These are phyloP conservation scores for Pangasianodon gigas DNA, from an alignment of 2,113 vertebrate species.

Conservation along the genomic window DNA sequence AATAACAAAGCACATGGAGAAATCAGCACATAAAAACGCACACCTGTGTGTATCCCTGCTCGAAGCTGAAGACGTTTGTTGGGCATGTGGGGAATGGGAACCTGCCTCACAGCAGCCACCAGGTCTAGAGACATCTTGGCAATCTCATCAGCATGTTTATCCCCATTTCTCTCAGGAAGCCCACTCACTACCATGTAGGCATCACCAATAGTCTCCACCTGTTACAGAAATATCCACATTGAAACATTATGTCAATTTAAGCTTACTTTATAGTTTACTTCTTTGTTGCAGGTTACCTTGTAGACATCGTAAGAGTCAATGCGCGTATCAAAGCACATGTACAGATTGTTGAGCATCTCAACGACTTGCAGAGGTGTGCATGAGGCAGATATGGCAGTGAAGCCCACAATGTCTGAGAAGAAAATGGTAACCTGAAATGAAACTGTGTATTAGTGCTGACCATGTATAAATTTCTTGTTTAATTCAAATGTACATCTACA, in stretches of 20 bases:
- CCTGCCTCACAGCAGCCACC: constrained; percentile 83
- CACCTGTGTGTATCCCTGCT: constrained; percentile 87
- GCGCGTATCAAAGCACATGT: constrained; percentile 86
- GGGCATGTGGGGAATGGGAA: constrained; percentile 82
- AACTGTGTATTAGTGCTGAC: not conserved
- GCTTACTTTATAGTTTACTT: not conserved
- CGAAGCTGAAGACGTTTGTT: constrained; percentile 77
- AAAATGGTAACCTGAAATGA: constrained; percentile 84
- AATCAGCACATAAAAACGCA: not conserved
- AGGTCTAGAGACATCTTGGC: constrained; percentile 89
- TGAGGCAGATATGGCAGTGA: constrained; percentile 85
- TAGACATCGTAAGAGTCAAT: constrained; percentile 88
- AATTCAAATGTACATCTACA: not conserved
- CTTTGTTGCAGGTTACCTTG: constrained; percentile 71
- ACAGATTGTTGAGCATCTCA: constrained; percentile 87
- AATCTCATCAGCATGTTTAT: constrained; percentile 79
- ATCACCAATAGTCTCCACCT: constrained; percentile 89
- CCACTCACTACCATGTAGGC: constrained; percentile 91
- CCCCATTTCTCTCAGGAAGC: constrained; percentile 83
- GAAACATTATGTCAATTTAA: not conserved
- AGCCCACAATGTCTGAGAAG: constrained; percentile 88
- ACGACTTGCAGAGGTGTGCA: constrained; percentile 86
- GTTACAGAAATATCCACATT: not conserved
- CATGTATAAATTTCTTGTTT: not conserved
- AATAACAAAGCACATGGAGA: not conserved